Evolutionary conservation across 2,797 vertebrate genomes (phyloP).

Genomic region (Acipenser ruthenus): DNA sequence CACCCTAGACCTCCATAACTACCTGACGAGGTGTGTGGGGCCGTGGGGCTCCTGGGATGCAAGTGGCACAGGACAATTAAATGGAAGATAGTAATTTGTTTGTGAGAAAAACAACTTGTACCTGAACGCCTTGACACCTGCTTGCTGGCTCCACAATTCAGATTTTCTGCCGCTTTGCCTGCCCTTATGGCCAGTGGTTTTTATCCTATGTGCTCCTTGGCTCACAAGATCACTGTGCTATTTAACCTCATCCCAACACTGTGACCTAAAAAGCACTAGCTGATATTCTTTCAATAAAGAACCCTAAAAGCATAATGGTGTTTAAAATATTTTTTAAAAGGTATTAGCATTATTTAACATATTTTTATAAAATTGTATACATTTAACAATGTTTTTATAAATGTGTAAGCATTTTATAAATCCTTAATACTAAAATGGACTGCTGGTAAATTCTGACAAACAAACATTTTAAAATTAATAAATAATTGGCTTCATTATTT

Average conservation of each 20-base stretch:
- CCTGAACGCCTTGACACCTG: slow-evolving; percentile 14
- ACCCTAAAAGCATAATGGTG: too few relatives aligned
- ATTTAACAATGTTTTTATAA: too few relatives aligned
- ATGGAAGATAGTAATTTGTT: slow-evolving; percentile 22
- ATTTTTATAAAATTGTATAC: too few relatives aligned
- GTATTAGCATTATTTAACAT: too few relatives aligned
- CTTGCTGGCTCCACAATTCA: slow-evolving; percentile 1
- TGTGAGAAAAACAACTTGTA: slow-evolving; percentile 15
- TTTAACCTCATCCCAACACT: background rate
- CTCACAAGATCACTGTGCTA: background rate
- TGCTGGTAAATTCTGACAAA: too few relatives aligned
- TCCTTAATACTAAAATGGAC: too few relatives aligned
- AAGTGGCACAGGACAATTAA: slow-evolving; percentile 29
- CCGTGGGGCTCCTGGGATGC: background rate
- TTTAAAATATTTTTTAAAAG: too few relatives aligned
- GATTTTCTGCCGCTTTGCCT: background rate
- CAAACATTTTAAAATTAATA: too few relatives aligned
- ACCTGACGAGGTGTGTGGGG: background rate
- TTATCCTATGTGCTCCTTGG: background rate
- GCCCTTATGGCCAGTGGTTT: background rate
- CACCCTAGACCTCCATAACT: background rate
- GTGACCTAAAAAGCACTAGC: background rate
- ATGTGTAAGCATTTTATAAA: too few relatives aligned
- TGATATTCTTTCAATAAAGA: too few relatives aligned
- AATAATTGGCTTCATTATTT: too few relatives aligned